phyloP scores from a whole-genome alignment of 2,888 invertebrate genomes.

The Reticulitermes lucifugus region DNA sequence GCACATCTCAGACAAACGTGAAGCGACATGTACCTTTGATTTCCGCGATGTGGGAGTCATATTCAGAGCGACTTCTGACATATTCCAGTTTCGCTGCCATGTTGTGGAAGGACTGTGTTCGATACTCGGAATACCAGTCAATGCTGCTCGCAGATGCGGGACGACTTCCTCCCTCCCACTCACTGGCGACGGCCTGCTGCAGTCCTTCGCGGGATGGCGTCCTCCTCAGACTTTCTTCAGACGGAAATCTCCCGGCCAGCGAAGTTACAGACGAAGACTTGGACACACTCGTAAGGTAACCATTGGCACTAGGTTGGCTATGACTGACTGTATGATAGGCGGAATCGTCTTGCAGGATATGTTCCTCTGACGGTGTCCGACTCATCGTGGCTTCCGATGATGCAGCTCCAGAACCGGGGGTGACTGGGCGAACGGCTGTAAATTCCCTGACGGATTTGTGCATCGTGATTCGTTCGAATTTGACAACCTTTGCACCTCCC shows the following conservation, averaged over 20 bases:
- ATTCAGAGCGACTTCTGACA: slow-evolving; percentile 83
- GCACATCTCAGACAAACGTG: background rate
- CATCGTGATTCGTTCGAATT: slow-evolving; percentile 78
- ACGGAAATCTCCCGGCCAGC: slow-evolving; percentile 66
- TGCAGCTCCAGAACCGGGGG: slow-evolving; percentile 57
- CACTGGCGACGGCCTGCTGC: slow-evolving; percentile 56
- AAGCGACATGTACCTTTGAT: slow-evolving; percentile 76
- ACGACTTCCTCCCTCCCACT: slow-evolving; percentile 47
- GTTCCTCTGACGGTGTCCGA: slow-evolving; percentile 70
- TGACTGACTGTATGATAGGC: slow-evolving; percentile 70
- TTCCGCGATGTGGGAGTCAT: slow-evolving; percentile 87
- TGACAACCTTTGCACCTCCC: slow-evolving; percentile 63
- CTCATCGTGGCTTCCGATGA: slow-evolving; percentile 56
- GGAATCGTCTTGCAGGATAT: slow-evolving; percentile 66
- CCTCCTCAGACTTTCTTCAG: slow-evolving; percentile 66
- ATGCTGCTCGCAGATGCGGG: slow-evolving; percentile 53
- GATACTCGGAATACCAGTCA: slow-evolving; percentile 72
- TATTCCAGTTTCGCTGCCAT: slow-evolving; percentile 77
- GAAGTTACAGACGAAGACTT: slow-evolving; percentile 68
- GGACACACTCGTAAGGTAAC: slow-evolving; percentile 62
- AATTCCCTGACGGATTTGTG: slow-evolving; percentile 73
- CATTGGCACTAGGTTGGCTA: slow-evolving; percentile 53
- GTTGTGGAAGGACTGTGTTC: slow-evolving; percentile 72
- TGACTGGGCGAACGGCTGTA: slow-evolving; percentile 54
- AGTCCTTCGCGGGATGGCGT: slow-evolving; percentile 49